phyloP scores from a whole-genome alignment of 2,797 vertebrate species.

The Crypturellus tataupa region DNA sequence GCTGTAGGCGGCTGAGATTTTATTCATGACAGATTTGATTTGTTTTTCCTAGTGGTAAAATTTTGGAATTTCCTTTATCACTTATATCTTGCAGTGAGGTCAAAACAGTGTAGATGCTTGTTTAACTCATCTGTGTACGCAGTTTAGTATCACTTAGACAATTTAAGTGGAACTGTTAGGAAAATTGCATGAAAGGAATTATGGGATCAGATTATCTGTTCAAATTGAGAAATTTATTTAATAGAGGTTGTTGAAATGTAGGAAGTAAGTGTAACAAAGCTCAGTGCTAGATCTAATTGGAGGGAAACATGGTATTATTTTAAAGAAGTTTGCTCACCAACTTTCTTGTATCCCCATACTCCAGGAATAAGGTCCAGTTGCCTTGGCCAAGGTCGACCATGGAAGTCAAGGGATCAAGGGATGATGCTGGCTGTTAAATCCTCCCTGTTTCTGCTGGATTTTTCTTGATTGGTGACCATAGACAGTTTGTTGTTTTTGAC shows the following conservation, averaged over 20 bases:
- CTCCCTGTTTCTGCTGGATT: background rate
- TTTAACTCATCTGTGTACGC: too few species aligned
- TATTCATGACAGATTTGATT: background rate
- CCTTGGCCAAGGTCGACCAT: background rate
- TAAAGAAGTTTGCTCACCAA: fast-evolving
- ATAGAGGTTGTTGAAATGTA: too few species aligned
- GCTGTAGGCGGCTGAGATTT: background rate
- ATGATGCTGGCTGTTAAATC: background rate
- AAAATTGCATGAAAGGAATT: too few species aligned
- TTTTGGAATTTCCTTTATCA: too few species aligned
- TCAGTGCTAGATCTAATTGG: too few species aligned
- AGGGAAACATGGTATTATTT: too few species aligned
- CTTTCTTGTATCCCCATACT: background rate
- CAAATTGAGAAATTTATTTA: too few species aligned
- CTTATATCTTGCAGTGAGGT: background rate
- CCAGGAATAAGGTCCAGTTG: background rate
- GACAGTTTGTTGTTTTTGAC: too few species aligned
- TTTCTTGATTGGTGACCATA: background rate
- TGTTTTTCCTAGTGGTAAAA: background rate
- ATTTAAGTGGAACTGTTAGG: background rate
- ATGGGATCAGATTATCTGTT: too few species aligned
- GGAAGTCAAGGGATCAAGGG: too few species aligned
- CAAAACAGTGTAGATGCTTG: background rate
- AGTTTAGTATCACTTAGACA: background rate
- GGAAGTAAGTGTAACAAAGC: too few species aligned